Percentiles rank a stretch among this genome's conserved stretches.
These are phyloP conservation scores for Typhlomys cinereus DNA, from an alignment of 2,113 vertebrate genomes.

Conservation along the genomic window DNA sequence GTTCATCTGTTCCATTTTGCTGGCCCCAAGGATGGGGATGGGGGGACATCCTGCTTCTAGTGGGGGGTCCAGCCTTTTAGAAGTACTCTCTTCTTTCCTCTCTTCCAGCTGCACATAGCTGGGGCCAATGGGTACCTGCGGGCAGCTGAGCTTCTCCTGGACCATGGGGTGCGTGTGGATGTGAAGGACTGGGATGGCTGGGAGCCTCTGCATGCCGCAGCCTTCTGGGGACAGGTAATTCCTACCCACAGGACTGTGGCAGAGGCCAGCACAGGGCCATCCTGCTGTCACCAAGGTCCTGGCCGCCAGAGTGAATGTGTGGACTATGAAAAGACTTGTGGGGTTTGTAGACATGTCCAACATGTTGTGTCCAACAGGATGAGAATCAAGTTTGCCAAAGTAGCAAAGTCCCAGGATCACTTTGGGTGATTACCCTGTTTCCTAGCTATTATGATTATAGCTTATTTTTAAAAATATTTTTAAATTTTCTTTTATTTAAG, in stretches of 20 bases:
- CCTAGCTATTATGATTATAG: not conserved
- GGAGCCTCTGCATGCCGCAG: constrained; percentile 97
- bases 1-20: not conserved
- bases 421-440: not conserved
- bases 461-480: too few relatives aligned
- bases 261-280: not conserved
- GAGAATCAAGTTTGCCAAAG: not conserved
- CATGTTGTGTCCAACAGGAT: not conserved
- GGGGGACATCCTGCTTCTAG: not conserved
- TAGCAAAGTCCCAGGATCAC: not conserved
- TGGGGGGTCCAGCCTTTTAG: not conserved
- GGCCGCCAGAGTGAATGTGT: not conserved
- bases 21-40: not conserved
- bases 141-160: constrained; percentile 94
- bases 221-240: constrained; percentile 98
- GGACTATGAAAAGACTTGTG: not conserved
- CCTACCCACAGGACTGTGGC: too few relatives aligned
- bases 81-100: constrained; percentile 52
- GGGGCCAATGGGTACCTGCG: constrained; percentile 96
- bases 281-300: not conserved
- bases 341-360: not conserved
- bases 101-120: constrained; percentile 92
- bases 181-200: constrained; percentile 94
- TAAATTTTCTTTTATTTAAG: too few relatives aligned
- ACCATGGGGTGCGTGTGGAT: constrained; percentile 93